Base-by-base conservation (phyloP, 2,888 invertebrate genomes). In the Mythimna impura region DNA sequence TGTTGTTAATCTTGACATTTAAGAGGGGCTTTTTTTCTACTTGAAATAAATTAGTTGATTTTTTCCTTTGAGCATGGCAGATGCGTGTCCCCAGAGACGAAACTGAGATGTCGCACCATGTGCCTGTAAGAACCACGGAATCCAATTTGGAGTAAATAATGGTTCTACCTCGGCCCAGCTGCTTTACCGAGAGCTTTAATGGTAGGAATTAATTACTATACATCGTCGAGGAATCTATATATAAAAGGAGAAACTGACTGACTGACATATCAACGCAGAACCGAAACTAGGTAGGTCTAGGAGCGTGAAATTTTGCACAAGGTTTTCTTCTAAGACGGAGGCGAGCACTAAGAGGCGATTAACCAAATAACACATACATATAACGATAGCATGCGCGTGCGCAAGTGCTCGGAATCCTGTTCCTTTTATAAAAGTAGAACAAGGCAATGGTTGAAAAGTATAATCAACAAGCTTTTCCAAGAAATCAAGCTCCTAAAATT, bases 401-500 rank as follows among this genome's bases (percentile, higher is more conserved):
- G 25, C 70, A 67, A 63, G 0, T 54, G 25, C 20, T 10, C 14
- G 20, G 17, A 25, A 55, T 47, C 10, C 9, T 17, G 22, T 69
- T 64, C 50, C 58, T 55, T 61, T 69, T 57, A 71, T 57, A 64
- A 80, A 80, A 70, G 17, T 69, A 14, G 55, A 70, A 25, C 69
- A 70, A 61, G 36, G 72, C 60, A 73, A 66, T 68, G 17, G 62
- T 36, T 40, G n/a, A 54, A 60, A 69, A 50, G 55, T 62, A 66
- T 69, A 64, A 78, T n/a, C 47, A 64, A 67, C 52, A 66, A 73
- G 7, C 25, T 61, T 60, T 80, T 82, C 79, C 8, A 34, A 73
- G 79, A 82, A 82, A 63, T 70, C 63, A 67, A 57, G 64, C 72
- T 57, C 66, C 73, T 66, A 70, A 80, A 69, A 67, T 73, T 78